Percentiles rank a stretch among this genome's conserved stretches.
Conservation (phyloP, 2,797 vertebrate genomes). For the Florisuga fusca region DNA sequence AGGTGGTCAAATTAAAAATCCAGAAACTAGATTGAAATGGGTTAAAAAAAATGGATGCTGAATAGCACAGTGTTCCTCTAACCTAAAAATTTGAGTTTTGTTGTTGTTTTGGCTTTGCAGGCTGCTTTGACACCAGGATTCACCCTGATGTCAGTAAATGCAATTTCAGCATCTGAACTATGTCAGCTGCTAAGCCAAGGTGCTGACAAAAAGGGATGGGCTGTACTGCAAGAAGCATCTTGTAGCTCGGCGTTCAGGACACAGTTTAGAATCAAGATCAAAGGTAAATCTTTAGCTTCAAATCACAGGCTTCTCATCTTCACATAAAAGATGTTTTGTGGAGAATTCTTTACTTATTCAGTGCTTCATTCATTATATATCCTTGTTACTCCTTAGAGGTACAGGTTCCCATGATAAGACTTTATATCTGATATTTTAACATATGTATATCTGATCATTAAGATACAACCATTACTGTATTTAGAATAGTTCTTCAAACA, state of each 20-base stretch:
- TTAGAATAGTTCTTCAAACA: not conserved
- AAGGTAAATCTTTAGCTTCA: slow-evolving; percentile 17
- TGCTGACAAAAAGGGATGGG: not conserved
- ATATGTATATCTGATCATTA: not conserved
- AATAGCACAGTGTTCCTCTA: not conserved
- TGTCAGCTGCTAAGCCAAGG: not conserved
- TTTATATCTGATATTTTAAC: not conserved
- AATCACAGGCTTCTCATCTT: not conserved
- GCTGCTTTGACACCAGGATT: not conserved
- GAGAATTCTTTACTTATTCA: not conserved
- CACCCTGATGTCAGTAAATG: not conserved
- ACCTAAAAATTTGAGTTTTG: not conserved
- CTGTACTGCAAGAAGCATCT: not conserved
- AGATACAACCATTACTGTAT: not conserved
- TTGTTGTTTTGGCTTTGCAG: not conserved
- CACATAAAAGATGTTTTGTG: not conserved
- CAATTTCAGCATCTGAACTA: not conserved
- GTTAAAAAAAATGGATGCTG: not conserved
- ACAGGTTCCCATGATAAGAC: not conserved
- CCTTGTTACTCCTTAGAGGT: not conserved
- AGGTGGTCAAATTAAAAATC: not conserved
- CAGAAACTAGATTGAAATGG: not conserved
- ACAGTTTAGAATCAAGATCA: not conserved
- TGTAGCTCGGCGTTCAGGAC: not conserved
- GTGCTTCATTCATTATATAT: not conserved